Percentiles rank a stretch among this genome's conserved stretches.
Evolutionary conservation across 2,888 invertebrate species (phyloP).

Genomic region (Eupithecia exiguata): DNA sequence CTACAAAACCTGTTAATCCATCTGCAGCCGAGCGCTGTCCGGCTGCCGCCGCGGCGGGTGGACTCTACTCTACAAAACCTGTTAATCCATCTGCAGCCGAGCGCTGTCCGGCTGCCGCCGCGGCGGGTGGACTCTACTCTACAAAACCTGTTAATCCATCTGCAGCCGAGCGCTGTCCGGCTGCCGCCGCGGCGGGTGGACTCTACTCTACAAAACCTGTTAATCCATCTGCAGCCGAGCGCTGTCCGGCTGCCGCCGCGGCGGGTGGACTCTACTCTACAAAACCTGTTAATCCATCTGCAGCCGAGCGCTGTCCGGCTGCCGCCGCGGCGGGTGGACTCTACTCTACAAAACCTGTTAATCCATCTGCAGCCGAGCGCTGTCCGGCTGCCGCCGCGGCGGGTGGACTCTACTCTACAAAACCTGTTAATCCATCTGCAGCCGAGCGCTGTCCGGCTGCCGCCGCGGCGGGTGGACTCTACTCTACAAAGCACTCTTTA

Average conservation of each 20-base stretch:
- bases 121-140: constrained; percentile 1
- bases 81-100: constrained; percentile 37
- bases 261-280: constrained; percentile 1
- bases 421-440: constrained; percentile 43
- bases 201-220: constrained; percentile 43
- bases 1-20: constrained; percentile 44
- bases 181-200: neutral
- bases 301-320: constrained; percentile 14
- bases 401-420: constrained; percentile 20
- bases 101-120: constrained; percentile 13
- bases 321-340: neutral
- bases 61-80: constrained; percentile 40
- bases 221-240: constrained; percentile 35
- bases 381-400: constrained; percentile 10
- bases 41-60: neutral
- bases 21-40: constrained; percentile 26
- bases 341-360: constrained; percentile 44
- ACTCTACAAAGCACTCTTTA: neutral
- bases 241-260: constrained; percentile 9
- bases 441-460: constrained; percentile 10
- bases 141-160: constrained; percentile 44
- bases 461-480: neutral
- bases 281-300: constrained; percentile 43
- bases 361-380: constrained; percentile 34
- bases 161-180: constrained; percentile 21